Base-by-base conservation (phyloP, 2,888 invertebrate species). In the Mylabris sibirica region DNA sequence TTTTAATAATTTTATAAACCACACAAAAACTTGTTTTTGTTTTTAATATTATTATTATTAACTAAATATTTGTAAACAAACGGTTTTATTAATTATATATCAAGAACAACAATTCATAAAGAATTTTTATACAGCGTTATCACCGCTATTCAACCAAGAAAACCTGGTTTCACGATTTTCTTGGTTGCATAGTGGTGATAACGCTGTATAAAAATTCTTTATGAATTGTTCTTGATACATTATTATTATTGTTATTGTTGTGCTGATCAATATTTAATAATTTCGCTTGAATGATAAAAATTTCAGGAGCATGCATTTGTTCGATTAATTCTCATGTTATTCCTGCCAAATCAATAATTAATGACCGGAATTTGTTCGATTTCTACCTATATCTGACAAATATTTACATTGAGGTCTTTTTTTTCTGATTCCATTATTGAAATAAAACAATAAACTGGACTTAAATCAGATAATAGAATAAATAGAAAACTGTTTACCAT, bases 1-100 rank as follows among this genome's bases (percentile, higher is more conserved):
- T 65, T 63, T 35, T 67, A 44, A 60, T 59, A 24, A 11, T n/a
- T 17, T 17, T 17, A 20, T 17, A 41, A 61, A 61, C 5, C 3
- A 49, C 1, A 35, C 11, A 6, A n/a, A 44, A 17, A 5, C n/a
- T 44, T 3, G n/a, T 4, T 1, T 11, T 44, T n/a, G 3, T 49
- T n/a, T n/a, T n/a, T n/a, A n/a, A n/a, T n/a, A n/a, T n/a, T n/a
- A n/a, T n/a, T n/a, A n/a, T n/a, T n/a, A n/a, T n/a, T n/a, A n/a
- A n/a, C n/a, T n/a, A n/a, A n/a, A n/a, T n/a, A n/a, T n/a, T n/a
- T n/a, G n/a, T n/a, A n/a, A n/a, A n/a, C n/a, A n/a, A n/a, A n/a
- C n/a, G n/a, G n/a, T n/a, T n/a, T n/a, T n/a, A n/a, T n/a, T n/a
- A n/a, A n/a, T n/a, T n/a, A n/a, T n/a, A n/a, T n/a, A n/a, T n/a